Evolutionary conservation across 2,113 vertebrate species (phyloP).

Genomic region (Illadopsis cleaveri): DNA sequence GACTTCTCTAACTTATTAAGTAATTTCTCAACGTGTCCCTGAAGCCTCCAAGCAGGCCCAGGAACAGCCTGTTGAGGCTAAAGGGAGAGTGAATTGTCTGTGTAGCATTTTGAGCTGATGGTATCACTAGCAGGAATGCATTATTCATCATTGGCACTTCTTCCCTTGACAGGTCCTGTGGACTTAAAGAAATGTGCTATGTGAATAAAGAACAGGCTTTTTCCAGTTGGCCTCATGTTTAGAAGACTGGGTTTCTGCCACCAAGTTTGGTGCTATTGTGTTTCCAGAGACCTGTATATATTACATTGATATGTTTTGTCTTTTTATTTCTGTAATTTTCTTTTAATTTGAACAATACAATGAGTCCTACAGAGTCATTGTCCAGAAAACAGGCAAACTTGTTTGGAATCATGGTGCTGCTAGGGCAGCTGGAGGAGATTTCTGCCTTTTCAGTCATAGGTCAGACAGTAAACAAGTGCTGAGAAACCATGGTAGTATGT

Average conservation of each 20-base stretch:
- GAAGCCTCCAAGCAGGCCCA: not conserved
- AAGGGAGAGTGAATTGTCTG: not conserved
- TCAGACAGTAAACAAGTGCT: not conserved
- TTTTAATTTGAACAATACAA: not conserved
- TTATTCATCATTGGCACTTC: slow-evolving; percentile 50
- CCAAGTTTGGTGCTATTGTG: not conserved
- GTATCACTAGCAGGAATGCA: not conserved
- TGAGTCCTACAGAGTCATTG: not conserved
- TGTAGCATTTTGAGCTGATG: slow-evolving; percentile 1
- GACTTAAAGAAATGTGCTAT: slow-evolving; percentile 7
- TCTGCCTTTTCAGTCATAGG: not conserved
- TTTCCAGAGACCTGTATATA: not conserved
- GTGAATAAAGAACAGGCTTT: slow-evolving; percentile 44
- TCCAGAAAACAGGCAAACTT: not conserved
- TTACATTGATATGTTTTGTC: not conserved
- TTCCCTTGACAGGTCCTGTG: not conserved
- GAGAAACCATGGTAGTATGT: not conserved
- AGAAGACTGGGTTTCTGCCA: not conserved
- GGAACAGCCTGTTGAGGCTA: not conserved
- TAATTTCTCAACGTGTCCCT: not conserved
- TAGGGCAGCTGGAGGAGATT: not conserved
- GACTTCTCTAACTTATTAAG: not conserved
- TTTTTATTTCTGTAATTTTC: not conserved
- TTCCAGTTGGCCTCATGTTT: not conserved
- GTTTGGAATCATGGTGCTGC: not conserved